phyloP scores from a whole-genome alignment of 2,888 invertebrate species.

The Lasioglossum malachurum region DNA sequence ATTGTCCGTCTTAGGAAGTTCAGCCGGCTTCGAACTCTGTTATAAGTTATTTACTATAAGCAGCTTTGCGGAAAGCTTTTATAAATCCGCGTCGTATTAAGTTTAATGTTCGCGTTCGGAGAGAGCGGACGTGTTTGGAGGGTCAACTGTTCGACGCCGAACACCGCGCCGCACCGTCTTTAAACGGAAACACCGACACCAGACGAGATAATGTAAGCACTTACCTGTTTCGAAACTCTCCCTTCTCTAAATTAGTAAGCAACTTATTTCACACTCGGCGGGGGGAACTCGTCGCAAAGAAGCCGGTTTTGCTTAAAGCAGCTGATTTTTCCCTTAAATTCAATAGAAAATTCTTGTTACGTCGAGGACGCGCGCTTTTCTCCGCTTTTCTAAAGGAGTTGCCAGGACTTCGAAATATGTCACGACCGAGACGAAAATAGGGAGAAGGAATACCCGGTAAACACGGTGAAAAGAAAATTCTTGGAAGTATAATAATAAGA shows the following conservation, averaged over 20 bases:
- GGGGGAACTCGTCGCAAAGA: background rate
- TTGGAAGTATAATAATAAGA: background rate
- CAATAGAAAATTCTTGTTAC: background rate
- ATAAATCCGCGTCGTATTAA: constrained; percentile 58
- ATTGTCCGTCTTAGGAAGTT: constrained; percentile 63
- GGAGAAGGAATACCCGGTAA: background rate
- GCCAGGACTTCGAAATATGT: background rate
- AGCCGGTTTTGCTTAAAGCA: background rate
- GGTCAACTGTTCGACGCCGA: background rate
- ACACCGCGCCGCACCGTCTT: background rate
- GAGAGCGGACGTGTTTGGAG: background rate
- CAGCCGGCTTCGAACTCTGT: constrained; percentile 42
- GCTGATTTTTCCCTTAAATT: background rate
- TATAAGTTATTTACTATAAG: constrained; percentile 65
- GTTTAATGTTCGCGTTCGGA: constrained; percentile 30
- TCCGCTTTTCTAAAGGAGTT: background rate
- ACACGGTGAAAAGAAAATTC: background rate
- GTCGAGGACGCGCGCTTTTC: background rate
- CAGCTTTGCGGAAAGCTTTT: constrained; percentile 61
- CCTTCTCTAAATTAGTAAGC: background rate
- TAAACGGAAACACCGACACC: background rate
- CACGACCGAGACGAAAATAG: background rate
- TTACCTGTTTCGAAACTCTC: constrained; percentile 17
- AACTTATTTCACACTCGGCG: background rate
- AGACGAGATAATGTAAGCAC: background rate